Conservation (phyloP, 1,140 invertebrate genomes). For the Aradophagus sp. region DNA sequence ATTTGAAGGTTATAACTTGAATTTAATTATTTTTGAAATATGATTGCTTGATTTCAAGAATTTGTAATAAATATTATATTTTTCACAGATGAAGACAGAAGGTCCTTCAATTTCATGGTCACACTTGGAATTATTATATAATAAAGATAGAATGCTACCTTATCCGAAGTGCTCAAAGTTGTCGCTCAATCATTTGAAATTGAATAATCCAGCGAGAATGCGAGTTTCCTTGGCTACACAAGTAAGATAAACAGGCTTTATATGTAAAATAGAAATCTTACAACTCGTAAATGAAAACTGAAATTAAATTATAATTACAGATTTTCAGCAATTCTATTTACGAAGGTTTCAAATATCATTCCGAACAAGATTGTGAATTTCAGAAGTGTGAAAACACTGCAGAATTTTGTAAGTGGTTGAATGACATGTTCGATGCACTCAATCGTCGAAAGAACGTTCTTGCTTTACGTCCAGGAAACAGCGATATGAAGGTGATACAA, state of each 20-base stretch:
- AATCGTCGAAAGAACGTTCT: too few species aligned
- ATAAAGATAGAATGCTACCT: conserved; percentile 7
- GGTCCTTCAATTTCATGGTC: conserved; percentile 25
- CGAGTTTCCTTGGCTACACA: conserved; percentile 35
- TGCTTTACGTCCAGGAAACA: too few species aligned
- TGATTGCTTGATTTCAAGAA: not conserved
- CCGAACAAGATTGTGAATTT: not conserved
- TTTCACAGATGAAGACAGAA: conserved; percentile 25
- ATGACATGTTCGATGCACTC: conserved; percentile 1
- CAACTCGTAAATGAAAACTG: too few species aligned
- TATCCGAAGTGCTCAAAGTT: conserved; percentile 22
- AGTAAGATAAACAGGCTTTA: too few species aligned
- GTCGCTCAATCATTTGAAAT: conserved; percentile 10
- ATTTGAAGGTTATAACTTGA: conserved; percentile 2
- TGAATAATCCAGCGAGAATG: conserved; percentile 32
- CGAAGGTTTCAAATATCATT: not conserved
- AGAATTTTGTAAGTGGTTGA: conserved; percentile 8
- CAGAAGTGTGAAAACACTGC: not conserved
- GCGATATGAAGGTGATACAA: not conserved
- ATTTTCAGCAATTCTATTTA: conserved; percentile 2
- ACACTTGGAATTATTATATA: conserved; percentile 13
- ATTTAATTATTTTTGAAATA: conserved; percentile 3
- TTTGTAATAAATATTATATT: not conserved
- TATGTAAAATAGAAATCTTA: too few species aligned
- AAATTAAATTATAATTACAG: too few species aligned